phyloP scores from a whole-genome alignment of 30 jellyfish, hydroid and myxozoan species.

The Cassiopea andromeda region DNA sequence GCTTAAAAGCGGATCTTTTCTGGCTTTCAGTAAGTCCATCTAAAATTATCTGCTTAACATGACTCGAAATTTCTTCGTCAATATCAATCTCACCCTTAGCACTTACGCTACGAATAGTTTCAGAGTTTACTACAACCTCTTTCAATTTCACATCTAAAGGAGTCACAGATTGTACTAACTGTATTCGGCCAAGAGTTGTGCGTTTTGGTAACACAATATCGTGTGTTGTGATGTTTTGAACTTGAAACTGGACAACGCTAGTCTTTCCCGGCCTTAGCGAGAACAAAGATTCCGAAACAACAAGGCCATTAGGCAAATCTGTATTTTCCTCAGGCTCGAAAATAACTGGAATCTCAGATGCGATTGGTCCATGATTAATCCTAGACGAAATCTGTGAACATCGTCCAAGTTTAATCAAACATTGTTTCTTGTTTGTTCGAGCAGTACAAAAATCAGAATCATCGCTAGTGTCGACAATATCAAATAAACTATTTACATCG shows the following conservation, averaged over 20 bases:
- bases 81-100: slow-evolving; percentile 6
- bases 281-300: slow-evolving; percentile 35
- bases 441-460: not conserved
- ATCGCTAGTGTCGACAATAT: not conserved
- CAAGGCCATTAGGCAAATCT: slow-evolving; percentile 39
- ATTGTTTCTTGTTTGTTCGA: slow-evolving; percentile 11
- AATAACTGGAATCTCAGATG: not conserved
- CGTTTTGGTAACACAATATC: slow-evolving; percentile 52
- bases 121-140: not conserved
- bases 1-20: not conserved
- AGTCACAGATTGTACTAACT: slow-evolving; percentile 55
- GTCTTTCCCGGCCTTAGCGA: slow-evolving; percentile 35
- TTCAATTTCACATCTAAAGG: slow-evolving; percentile 20
- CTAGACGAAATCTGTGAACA: slow-evolving; percentile 6
- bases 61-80: not conserved
- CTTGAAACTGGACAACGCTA: slow-evolving; percentile 34
- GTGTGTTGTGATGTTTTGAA: slow-evolving; percentile 38
- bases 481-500: not conserved
- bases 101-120: not conserved
- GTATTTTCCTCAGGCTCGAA: slow-evolving; percentile 5
- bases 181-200: slow-evolving; percentile 41
- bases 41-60: not conserved
- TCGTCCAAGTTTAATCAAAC: not conserved
- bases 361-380: slow-evolving; percentile 4
- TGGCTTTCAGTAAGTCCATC: slow-evolving; percentile 25